Evolutionary conservation across 2,797 vertebrate genomes (phyloP), one percentile per base, ranked within the genome.

Genomic region (Lacerta agilis): DNA sequence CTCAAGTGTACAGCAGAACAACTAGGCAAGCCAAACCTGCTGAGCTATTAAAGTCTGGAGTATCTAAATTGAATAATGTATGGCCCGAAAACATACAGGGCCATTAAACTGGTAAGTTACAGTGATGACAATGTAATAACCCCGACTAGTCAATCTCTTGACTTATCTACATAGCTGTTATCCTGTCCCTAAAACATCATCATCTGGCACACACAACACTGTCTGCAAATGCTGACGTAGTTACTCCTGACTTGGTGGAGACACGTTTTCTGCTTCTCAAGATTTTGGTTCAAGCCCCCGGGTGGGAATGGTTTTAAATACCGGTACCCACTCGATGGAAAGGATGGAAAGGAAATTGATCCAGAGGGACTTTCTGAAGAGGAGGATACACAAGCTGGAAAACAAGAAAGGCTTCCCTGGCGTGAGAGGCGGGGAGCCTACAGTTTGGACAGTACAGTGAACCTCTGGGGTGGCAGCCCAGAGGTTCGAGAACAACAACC

Each of bases 61-160:
- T 29, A 33, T 78, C 66, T 84, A 61, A 61, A 88, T 2, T 7
- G 2, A 84, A 79, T 72, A 45, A 79, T 29, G 23, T 2, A 79
- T 73, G 49, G 20, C 69, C 67, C 29, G 33, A 79, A 85, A 88
- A 61, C 29, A 79, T 45, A 3, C 45, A 64, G 55, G 38, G 73
- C 41, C 45, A 85, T 79, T 61, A 85, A 76, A 88, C 38, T 18
- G 9, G 43, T 20, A 33, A 18, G 38, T 73, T 45, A 73, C 25
- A 27, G 82, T 73, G 83, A 85, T 85, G 83, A 81, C 77, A 81
- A 75, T 61, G 11, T 71, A 88, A 88, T 83, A 75, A 67, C 72
- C 29, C 79, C 25, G 43, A 18, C 27, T n/a, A 78, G 25, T 58
- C 87, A 33, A 6, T 71, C 83, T 49, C 33, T 55, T 33, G 45